Conservation (phyloP, 2,113 vertebrate species). For the Ameiurus melas region DNA sequence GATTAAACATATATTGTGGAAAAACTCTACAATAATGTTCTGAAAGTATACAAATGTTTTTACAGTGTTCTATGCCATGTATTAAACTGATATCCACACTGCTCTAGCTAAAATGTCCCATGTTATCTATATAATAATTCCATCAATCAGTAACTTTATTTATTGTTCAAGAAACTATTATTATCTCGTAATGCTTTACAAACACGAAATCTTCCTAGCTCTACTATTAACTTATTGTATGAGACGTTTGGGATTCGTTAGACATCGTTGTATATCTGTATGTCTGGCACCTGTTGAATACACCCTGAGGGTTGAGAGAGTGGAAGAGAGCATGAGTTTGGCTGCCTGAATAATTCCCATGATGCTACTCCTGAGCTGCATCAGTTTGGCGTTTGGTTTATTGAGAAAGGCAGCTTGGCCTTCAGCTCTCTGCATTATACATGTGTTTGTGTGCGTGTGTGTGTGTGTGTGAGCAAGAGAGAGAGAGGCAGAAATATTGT, state of each 20-base stretch:
- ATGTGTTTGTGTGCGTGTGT: constrained; percentile 60
- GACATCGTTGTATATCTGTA: constrained; percentile 26
- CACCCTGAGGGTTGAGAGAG: constrained; percentile 41
- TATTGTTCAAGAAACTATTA: neutral
- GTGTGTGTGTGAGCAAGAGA: constrained; percentile 44
- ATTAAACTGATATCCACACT: neutral
- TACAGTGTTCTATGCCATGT: neutral
- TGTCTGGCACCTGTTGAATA: constrained; percentile 39
- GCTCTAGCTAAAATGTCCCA: neutral
- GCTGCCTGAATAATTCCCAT: constrained; percentile 48
- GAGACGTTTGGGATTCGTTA: neutral
- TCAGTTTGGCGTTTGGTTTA: constrained; percentile 61
- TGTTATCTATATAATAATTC: neutral
- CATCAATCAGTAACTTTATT: neutral
- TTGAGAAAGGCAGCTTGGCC: constrained; percentile 66
- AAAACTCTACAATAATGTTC: neutral
- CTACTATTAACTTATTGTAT: neutral
- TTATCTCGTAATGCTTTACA: constrained; percentile 5
- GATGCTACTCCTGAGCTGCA: constrained; percentile 55
- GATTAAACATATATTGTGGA: too few relatives aligned
- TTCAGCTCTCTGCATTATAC: constrained; percentile 69
- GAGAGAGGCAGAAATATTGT: constrained; percentile 30
- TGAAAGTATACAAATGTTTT: neutral
- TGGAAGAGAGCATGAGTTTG: constrained; percentile 26
- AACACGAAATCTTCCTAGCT: constrained; percentile 11